Percentiles rank a stretch among this genome's conserved stretches.
Conservation (phyloP, 2,797 vertebrate genomes). For the Gobionotothen gibberifrons region DNA sequence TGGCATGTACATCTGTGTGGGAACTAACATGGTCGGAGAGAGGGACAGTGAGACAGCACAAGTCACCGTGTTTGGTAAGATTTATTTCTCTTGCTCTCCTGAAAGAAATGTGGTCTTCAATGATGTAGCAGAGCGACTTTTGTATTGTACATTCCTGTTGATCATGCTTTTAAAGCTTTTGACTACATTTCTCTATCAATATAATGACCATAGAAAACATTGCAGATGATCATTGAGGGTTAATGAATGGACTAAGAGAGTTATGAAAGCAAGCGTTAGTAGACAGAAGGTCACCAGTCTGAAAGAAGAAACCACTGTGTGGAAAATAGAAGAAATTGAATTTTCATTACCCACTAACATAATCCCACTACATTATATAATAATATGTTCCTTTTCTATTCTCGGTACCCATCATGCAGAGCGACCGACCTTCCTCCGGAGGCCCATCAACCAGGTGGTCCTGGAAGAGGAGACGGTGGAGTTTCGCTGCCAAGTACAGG, state of each 20-base stretch:
- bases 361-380: background rate
- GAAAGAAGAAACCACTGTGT: background rate
- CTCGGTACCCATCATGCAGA: slow-evolving; percentile 78
- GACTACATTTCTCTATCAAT: background rate
- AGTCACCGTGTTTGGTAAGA: slow-evolving; percentile 96
- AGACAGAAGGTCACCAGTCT: background rate
- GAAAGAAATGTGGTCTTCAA: background rate
- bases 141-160: background rate
- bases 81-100: background rate
- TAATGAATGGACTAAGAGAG: background rate
- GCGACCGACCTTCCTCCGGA: slow-evolving; percentile 93
- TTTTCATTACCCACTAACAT: background rate
- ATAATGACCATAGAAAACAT: background rate
- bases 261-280: background rate
- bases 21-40: slow-evolving; percentile 98
- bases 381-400: background rate
- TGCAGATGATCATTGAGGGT: background rate
- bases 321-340: background rate
- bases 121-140: background rate
- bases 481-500: slow-evolving; percentile 97
- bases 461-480: slow-evolving; percentile 95
- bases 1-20: slow-evolving; percentile 97
- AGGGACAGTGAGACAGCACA: slow-evolving; percentile 97
- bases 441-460: slow-evolving; percentile 98
- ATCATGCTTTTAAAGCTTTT: background rate